Evolutionary conservation across 2,797 vertebrate genomes (phyloP), one percentile per base, ranked within the genome.

Genomic region (Luscinia megarhynchos): DNA sequence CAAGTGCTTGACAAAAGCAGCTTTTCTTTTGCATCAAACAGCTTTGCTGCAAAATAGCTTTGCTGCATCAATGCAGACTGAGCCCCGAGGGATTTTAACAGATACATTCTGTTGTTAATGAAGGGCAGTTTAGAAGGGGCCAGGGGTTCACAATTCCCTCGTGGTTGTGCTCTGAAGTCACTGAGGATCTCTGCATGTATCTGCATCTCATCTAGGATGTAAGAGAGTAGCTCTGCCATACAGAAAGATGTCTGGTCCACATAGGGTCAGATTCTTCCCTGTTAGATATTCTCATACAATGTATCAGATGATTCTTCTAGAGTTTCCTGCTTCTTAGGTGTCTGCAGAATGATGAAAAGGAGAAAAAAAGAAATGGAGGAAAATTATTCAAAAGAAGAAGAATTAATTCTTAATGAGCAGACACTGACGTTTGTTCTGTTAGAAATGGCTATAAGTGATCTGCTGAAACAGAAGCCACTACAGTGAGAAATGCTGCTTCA

Each of bases 251-350:
- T 73, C 69, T 84, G 73, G 76, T 91, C 70, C 83, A 58, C 57
- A 24, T 1, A 77, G 30, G 53, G 77, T 91, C 61, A 84, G 51
- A 13, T 82, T 55, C 54, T 74, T 90, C 43, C 48, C 77, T 12
- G 22, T 94, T 97, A 98, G 89, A 97, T 95, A 86, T 98, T 98
- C 88, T 98, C 98, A 58, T 98, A 98, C 81, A 98, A 16, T 3
- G 73, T 77, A 94, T 97, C 97, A 74, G 59, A 85, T 53, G 90
- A 94, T 36, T 84, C 84, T 53, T 95, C 85, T 45, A 74, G 82
- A 57, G 69, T 46, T 58, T 61, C 30, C 68, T 84, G 58, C 9
- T 94, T 94, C 94, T 70, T 74, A 21, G 10, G 23, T 51, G 64
- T 90, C 94, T 97, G 91, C 89, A 96, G 64, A 93, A 95, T 79